Percentiles rank a stretch among this genome's conserved stretches.
Conservation (phyloP, 2,797 vertebrate species). For the Danio choprae region DNA sequence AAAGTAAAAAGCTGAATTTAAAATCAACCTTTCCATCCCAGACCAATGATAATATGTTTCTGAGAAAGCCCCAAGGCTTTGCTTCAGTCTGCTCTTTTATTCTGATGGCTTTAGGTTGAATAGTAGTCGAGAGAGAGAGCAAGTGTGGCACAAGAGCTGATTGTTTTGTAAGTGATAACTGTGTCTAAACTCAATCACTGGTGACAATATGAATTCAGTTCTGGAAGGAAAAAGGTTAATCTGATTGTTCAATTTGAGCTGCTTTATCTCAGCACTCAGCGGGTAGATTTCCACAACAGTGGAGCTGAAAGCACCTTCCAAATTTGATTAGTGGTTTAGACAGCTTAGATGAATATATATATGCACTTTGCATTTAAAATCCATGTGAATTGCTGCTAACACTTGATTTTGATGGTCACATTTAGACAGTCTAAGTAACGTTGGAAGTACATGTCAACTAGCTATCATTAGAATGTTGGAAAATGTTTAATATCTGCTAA, state of each 20-base stretch:
- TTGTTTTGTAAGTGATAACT: conserved; percentile 18
- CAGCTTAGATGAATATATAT: background rate
- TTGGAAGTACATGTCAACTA: too few relatives aligned
- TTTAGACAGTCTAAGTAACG: background rate
- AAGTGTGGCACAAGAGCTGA: background rate
- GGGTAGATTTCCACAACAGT: conserved; percentile 9
- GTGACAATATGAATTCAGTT: conserved; percentile 19
- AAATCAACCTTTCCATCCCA: background rate
- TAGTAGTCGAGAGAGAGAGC: too few relatives aligned
- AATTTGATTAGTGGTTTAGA: conserved; percentile 27
- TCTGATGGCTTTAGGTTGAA: conserved; percentile 12
- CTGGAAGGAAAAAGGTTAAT: conserved; percentile 34
- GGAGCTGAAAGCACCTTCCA: conserved; percentile 22
- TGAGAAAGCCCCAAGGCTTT: background rate
- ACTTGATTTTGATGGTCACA: background rate
- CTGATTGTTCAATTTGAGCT: conserved; percentile 7
- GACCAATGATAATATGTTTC: background rate
- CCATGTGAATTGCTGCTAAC: background rate
- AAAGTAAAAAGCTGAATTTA: conserved; percentile 2
- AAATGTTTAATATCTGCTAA: too few relatives aligned
- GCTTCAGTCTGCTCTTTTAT: background rate
- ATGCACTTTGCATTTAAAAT: background rate
- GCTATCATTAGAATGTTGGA: too few relatives aligned
- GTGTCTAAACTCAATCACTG: background rate
- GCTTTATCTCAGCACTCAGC: conserved; percentile 19